These are phyloP conservation scores for Syngnathus typhle DNA, from an alignment of 2,113 vertebrate genomes.

Conservation along the genomic window DNA sequence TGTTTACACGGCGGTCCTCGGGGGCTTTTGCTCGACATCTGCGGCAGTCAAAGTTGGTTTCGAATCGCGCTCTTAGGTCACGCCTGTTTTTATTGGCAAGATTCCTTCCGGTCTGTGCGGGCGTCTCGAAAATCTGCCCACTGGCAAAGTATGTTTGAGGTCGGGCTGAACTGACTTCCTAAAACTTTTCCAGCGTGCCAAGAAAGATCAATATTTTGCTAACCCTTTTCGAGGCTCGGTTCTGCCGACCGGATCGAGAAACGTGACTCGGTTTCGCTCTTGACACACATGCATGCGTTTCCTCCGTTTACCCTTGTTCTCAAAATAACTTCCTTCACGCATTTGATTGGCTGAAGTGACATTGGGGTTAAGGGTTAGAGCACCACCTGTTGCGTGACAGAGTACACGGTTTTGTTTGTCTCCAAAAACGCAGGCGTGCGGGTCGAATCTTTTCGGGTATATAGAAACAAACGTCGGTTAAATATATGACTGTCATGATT, in stretches of 20 bases:
- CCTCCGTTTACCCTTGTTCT: not conserved
- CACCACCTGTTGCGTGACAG: conserved; percentile 2
- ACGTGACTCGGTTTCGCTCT: not conserved
- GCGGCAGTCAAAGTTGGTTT: not conserved
- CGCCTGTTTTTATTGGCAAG: not conserved
- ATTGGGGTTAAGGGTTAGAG: not conserved
- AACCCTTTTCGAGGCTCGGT: not conserved
- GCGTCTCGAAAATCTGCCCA: not conserved
- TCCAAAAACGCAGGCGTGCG: too few relatives aligned
- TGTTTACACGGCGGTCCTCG: not conserved
- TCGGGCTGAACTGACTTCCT: not conserved
- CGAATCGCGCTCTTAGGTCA: not conserved
- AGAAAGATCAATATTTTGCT: not conserved
- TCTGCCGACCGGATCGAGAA: not conserved
- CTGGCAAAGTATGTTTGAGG: not conserved
- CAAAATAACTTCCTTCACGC: not conserved
- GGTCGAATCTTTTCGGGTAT: too few relatives aligned
- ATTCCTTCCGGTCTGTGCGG: not conserved
- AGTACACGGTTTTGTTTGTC: not conserved
- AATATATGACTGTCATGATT: too few relatives aligned
- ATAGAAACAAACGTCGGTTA: too few relatives aligned
- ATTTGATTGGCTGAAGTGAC: not conserved
- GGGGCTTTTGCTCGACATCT: not conserved
- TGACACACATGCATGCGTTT: not conserved
- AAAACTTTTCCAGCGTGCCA: not conserved